A percentile compares a stretch with the other conserved stretches of the same genome.
Evolutionary conservation across 2,113 vertebrate species (phyloP).

Genomic region (Dasyurus viverrinus): DNA sequence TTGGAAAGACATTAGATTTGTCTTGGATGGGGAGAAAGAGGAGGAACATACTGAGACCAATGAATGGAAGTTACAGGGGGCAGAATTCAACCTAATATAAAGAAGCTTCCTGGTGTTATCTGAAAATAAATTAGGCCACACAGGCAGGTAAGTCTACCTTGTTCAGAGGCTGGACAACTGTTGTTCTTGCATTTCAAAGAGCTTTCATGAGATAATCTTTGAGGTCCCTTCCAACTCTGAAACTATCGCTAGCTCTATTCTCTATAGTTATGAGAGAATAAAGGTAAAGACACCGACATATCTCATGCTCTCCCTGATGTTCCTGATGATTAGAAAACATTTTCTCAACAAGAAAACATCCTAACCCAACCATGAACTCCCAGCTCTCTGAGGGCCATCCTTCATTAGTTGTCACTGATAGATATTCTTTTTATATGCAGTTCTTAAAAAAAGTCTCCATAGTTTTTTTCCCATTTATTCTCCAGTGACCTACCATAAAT

Average conservation of each 20-base stretch:
- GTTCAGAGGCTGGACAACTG: neutral
- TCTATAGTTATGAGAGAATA: neutral
- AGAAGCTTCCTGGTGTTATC: neutral
- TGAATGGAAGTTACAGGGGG: neutral
- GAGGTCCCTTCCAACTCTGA: neutral
- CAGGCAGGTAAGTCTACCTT: neutral
- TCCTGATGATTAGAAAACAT: conserved; percentile 26
- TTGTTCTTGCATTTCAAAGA: neutral
- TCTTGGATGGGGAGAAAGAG: neutral
- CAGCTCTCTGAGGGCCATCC: neutral
- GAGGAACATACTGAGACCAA: neutral
- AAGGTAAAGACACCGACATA: neutral
- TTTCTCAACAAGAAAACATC: neutral
- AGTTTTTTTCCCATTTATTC: neutral
- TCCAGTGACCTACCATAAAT: neutral
- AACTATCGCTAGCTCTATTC: neutral
- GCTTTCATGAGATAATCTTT: neutral
- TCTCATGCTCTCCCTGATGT: neutral
- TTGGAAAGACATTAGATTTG: neutral
- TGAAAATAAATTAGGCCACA: neutral
- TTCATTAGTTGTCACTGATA: conserved; percentile 27
- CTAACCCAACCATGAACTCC: neutral
- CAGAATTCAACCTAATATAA: neutral
- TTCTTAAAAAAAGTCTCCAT: neutral
- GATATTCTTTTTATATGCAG: neutral